Conservation (phyloP, 2,113 vertebrate species). For the Pomatorhinus ruficollis region DNA sequence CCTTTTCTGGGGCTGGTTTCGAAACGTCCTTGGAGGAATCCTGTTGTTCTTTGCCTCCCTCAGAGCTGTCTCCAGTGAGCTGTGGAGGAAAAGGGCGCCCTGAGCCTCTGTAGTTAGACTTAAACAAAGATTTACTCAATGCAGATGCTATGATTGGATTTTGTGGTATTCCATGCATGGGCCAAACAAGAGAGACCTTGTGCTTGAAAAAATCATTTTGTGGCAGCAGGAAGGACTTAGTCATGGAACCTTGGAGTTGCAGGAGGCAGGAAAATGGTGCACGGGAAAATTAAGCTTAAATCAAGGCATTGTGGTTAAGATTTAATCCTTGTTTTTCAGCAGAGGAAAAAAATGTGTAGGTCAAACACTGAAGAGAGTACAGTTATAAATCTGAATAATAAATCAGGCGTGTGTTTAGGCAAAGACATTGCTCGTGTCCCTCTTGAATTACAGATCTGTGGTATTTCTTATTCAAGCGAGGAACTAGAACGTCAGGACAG, state of each 20-base stretch:
- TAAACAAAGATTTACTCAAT: slow-evolving; percentile 7
- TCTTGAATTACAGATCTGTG: background rate
- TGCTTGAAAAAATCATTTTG: background rate
- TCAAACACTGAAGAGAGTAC: background rate
- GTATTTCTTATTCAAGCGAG: background rate
- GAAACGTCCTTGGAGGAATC: background rate
- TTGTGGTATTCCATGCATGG: background rate
- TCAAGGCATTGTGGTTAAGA: background rate
- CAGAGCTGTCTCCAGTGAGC: background rate
- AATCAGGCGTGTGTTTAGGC: slow-evolving; percentile 6
- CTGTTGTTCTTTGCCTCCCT: background rate
- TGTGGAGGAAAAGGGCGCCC: background rate
- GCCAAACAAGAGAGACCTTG: slow-evolving; percentile 1
- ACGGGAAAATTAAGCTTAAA: background rate
- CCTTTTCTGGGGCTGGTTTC: background rate
- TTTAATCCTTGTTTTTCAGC: background rate
- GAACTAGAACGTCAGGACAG: background rate
- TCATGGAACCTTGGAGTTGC: background rate
- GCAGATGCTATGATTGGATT: background rate
- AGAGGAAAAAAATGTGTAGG: background rate
- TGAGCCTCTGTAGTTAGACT: background rate
- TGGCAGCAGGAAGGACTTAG: background rate
- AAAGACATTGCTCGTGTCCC: background rate
- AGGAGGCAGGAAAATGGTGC: background rate
- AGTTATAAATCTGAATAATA: slow-evolving; percentile 3